These are phyloP conservation scores for Acronicta alni DNA, from an alignment of 2,888 invertebrate genomes.

Conservation along the genomic window DNA sequence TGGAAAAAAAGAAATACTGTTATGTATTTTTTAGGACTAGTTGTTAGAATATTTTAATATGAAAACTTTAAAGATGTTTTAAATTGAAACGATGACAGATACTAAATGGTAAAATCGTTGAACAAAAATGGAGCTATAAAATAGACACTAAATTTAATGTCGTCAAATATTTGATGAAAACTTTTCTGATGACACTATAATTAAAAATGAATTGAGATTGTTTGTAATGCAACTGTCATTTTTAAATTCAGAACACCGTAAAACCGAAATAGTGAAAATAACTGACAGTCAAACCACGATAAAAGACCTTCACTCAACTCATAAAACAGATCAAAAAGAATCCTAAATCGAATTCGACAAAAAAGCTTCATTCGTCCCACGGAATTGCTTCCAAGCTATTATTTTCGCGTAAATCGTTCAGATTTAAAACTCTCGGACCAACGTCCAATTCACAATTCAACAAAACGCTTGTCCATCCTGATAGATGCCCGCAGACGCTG, in stretches of 20 bases:
- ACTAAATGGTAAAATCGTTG: too few species aligned
- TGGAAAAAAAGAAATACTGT: too few species aligned
- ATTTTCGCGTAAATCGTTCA: slow-evolving; percentile 83
- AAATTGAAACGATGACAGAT: too few species aligned
- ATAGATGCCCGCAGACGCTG: slow-evolving; percentile 78
- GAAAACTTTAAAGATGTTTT: too few species aligned
- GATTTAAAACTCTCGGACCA: slow-evolving; percentile 82
- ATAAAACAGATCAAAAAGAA: slow-evolving; percentile 45
- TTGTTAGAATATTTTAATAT: too few species aligned
- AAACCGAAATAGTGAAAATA: not conserved
- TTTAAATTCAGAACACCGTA: not conserved
- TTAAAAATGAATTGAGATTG: too few species aligned
- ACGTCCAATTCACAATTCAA: slow-evolving; percentile 84
- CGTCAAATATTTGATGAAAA: too few species aligned
- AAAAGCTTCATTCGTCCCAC: slow-evolving; percentile 63
- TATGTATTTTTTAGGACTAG: too few species aligned
- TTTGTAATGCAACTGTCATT: not conserved
- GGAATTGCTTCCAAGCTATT: slow-evolving; percentile 78
- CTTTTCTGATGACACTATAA: too few species aligned
- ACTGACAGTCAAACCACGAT: slow-evolving; percentile 33
- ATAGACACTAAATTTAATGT: too few species aligned
- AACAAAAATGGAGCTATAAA: too few species aligned
- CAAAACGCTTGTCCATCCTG: slow-evolving; percentile 87
- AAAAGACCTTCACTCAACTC: slow-evolving; percentile 20
- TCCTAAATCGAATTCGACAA: slow-evolving; percentile 58